A percentile compares a stretch with the other conserved stretches of the same genome.
phyloP scores from a whole-genome alignment of 2,113 vertebrate species.

The Ochotona curzoniae region DNA sequence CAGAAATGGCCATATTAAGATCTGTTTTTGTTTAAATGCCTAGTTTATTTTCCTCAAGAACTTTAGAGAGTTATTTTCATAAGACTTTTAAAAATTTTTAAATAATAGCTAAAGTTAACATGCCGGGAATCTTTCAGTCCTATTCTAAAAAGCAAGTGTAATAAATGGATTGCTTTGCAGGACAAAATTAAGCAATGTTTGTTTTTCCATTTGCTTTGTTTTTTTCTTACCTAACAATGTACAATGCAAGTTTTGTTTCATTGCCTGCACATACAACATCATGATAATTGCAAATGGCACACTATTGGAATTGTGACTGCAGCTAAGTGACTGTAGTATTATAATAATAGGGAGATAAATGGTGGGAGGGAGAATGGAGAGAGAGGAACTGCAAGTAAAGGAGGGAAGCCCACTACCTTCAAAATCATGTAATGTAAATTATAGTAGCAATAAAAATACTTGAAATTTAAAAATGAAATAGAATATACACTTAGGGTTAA shows the following conservation, averaged over 20 bases:
- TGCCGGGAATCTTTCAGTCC: background rate
- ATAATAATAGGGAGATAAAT: too few relatives aligned
- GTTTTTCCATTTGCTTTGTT: background rate
- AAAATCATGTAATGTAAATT: too few relatives aligned
- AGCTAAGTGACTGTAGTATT: too few relatives aligned
- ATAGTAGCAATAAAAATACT: background rate
- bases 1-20: conserved; percentile 63
- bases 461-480: conserved; percentile 57
- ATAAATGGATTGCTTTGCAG: conserved; percentile 59
- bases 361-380: too few relatives aligned
- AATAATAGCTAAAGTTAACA: conserved; percentile 34
- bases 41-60: background rate
- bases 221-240: background rate
- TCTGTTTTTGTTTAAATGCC: conserved; percentile 32
- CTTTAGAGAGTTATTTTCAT: conserved; percentile 42
- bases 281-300: too few relatives aligned
- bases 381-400: too few relatives aligned
- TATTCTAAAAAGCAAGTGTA: conserved; percentile 61
- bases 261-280: too few relatives aligned
- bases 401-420: too few relatives aligned
- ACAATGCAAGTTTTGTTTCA: too few relatives aligned
- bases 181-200: conserved; percentile 24
- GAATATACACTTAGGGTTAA: conserved; percentile 53
- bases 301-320: too few relatives aligned
- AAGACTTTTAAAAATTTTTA: conserved; percentile 58